Base-by-base conservation (phyloP, 2,888 invertebrate species). In the Orchesellides sinensis region DNA sequence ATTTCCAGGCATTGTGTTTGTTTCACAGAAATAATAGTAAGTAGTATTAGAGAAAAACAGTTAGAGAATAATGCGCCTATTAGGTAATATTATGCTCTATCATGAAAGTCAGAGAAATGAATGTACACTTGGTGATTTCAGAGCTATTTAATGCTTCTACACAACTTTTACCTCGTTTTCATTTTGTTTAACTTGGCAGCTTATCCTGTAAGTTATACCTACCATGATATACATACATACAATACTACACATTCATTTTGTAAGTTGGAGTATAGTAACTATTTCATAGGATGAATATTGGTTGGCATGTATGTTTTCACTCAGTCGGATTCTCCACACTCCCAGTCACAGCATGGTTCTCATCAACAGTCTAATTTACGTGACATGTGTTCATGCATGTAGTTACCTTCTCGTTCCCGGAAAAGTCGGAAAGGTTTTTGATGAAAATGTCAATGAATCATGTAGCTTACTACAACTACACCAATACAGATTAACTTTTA, bases 401-500 rank as follows among this genome's bases (percentile, higher is more conserved):
- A 45, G 10, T 23, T 65, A 17, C 8, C 1, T 56, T 23, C 27
- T 8, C 14, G 25, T 35, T 63, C 21, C 21, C 21, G 4, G 40
- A 65, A 75, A 75, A 69, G 61, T 61, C 47, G 63, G 63, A 70
- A 63, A 69, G 63, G 63, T 35, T 49, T 78, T 52, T 78, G 80
- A 80, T 80, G 72, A 72, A 80, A 72, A 80, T 80, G 79, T 79
- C 79, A 79, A 79, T 79, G 79, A 79, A 79, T 79, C 79, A 72
- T 72, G 79, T 49, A 25, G 21, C 65, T 45, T 32, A 21, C 17
- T 49, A 17, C 52, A 17, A 17, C 17, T 52, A 10, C 52, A 10
- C 17, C 52, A 10, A n/a, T 35, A 35, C n/a, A 12, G 56, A 23
- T 23, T 23, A 21, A 25, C 25, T 8, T 40, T 40, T 40, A n/a